Conservation (phyloP, 1,140 invertebrate species). For the Cotesia chilonis region DNA sequence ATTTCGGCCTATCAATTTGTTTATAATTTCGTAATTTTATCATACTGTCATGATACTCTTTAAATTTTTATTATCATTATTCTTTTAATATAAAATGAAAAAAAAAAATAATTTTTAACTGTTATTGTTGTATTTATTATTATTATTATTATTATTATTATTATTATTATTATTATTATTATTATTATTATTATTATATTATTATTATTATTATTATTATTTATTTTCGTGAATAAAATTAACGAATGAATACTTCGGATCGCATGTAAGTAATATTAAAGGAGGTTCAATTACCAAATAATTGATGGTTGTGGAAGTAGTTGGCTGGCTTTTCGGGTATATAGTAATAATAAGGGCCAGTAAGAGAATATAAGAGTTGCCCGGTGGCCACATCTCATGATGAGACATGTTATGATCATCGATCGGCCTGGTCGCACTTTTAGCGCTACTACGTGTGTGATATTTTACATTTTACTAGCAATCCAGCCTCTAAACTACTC, state of each 20-base stretch:
- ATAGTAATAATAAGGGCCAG: slow-evolving; percentile 42
- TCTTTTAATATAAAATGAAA: background rate
- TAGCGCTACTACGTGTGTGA: background rate
- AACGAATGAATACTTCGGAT: slow-evolving; percentile 7
- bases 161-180: no score
- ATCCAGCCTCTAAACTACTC: background rate
- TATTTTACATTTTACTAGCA: background rate
- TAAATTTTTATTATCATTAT: no score
- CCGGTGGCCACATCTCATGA: slow-evolving; percentile 34
- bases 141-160: no score
- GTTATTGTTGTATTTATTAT: background rate
- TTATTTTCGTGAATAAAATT: slow-evolving; percentile 17
- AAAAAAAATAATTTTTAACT: background rate
- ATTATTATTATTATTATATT: no score
- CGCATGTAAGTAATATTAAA: slow-evolving; percentile 20
- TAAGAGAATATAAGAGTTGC: slow-evolving; percentile 36
- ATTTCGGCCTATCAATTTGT: background rate
- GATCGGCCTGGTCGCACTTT: slow-evolving; percentile 22
- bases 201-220: no score
- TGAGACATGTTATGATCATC: slow-evolving; percentile 25
- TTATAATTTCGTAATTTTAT: no score
- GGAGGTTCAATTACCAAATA: slow-evolving; percentile 46
- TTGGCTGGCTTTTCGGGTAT: slow-evolving; percentile 44
- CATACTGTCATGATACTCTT: no score
- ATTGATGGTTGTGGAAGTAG: slow-evolving; percentile 44